Conservation (phyloP, 2,113 vertebrate genomes). For the Vidua chalybeata region DNA sequence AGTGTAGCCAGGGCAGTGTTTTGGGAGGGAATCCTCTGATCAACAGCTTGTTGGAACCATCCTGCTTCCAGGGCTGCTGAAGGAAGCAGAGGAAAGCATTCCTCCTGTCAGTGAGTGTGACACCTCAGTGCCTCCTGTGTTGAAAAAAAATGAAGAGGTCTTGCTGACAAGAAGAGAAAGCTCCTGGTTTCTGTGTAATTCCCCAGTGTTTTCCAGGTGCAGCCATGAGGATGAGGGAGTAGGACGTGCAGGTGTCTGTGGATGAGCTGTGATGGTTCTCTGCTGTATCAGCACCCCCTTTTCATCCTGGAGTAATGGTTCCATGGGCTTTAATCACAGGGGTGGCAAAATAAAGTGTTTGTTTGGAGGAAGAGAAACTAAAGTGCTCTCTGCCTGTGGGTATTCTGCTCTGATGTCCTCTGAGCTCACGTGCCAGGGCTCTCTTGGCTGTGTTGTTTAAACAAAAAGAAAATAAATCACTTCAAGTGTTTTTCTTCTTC, state of each 20-base stretch:
- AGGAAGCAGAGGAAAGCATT: not conserved
- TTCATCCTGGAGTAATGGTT: not conserved
- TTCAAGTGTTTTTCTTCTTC: not conserved
- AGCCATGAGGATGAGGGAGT: not conserved
- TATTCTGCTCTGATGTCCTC: not conserved
- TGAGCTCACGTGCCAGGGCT: not conserved
- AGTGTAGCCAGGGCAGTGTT: not conserved
- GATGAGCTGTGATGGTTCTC: not conserved
- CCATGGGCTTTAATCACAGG: not conserved
- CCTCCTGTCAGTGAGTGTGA: not conserved
- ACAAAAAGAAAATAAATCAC: not conserved
- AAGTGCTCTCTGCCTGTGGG: not conserved
- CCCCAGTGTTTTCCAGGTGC: rapidly evolving
- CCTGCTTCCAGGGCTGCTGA: not conserved
- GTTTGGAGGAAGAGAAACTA: not conserved
- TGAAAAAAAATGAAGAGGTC: not conserved
- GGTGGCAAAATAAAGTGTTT: not conserved
- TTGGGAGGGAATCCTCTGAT: not conserved
- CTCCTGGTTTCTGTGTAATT: not conserved
- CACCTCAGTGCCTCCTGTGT: not conserved
- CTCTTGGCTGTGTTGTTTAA: not conserved
- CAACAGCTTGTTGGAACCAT: not conserved
- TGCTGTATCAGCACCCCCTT: not conserved
- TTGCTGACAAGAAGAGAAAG: not conserved
- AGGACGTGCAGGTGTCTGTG: rapidly evolving